Evolutionary conservation across 2,797 vertebrate genomes (phyloP).

Genomic region (Macroramphosus scolopax): DNA sequence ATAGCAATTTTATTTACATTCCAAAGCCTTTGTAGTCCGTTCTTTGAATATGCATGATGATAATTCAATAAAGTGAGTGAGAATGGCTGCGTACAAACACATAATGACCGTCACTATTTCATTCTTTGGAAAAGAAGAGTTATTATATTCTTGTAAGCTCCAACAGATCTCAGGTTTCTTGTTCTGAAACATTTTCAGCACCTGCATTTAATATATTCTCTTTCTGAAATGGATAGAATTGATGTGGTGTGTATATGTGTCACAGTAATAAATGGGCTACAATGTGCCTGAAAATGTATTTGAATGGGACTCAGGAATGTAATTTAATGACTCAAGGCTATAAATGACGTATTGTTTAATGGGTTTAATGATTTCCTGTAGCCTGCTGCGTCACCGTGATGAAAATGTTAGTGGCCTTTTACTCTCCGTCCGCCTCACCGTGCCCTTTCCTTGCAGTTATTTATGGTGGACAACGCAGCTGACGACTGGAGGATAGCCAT

Average conservation of each 20-base stretch:
- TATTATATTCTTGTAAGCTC: too few relatives aligned
- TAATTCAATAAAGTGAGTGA: too few relatives aligned
- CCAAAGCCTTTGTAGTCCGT: too few relatives aligned
- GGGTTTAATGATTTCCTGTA: conserved; percentile 55
- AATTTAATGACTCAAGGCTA: conserved; percentile 32
- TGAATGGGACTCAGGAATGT: conserved; percentile 21
- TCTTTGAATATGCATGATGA: too few relatives aligned
- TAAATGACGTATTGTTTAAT: conserved; percentile 55
- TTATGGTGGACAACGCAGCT: conserved; percentile 99
- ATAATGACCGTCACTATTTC: too few relatives aligned
- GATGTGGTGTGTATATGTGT: conserved; percentile 1
- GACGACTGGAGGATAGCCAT: conserved; percentile 99
- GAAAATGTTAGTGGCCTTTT: conserved; percentile 35
- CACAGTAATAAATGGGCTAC: conserved; percentile 5
- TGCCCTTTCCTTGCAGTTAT: conserved; percentile 82
- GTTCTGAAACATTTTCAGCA: too few relatives aligned
- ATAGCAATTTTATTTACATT: too few relatives aligned
- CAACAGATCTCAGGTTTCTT: too few relatives aligned
- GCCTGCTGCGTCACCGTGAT: conserved; percentile 42
- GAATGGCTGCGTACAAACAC: too few relatives aligned
- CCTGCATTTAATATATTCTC: too few relatives aligned
- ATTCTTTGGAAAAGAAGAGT: too few relatives aligned
- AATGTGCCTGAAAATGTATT: background rate
- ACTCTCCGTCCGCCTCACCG: conserved; percentile 29
- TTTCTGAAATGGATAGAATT: too few relatives aligned